Base-by-base conservation (phyloP, 2,797 vertebrate species). In the Mallotus villosus region DNA sequence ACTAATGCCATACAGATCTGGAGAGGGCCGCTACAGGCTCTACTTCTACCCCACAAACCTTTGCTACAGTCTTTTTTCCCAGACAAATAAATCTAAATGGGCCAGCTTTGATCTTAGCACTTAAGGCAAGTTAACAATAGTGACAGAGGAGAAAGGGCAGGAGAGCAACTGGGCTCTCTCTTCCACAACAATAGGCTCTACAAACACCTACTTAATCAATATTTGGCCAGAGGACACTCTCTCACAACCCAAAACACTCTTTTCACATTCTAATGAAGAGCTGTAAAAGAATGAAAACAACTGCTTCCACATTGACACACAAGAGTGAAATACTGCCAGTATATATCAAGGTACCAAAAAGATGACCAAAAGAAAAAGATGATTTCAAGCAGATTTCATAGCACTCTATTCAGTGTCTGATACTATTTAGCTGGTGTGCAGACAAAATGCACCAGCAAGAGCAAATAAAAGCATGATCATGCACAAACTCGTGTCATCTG, bases 171-270 rank as follows among this genome's bases (percentile, higher is more conserved):
- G 88, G 94, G 94, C 95, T 94, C 93, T 91, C 89, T 93, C 90
- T 87, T 82, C 87, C 78, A 83, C 89, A 93, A 96, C 95, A 97
- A 96, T 95, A 90, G 93, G 92, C 95, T 95, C 94, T 91, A 93
- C 95, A 98, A 97, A 97, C 95, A 97, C 94, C 93, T 96, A 93
- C 96, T 98, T 97, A 96, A 99, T 98, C 95, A 98, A 98, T 99
- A 99, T 98, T 98, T 98, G 97, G 95, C 94, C 94, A 96, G 93
- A 94, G 91, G 90, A 91, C 91, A 90, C 91, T 91, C 90, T 92
- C 89, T 86, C 87, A 86, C 90, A 90, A 92, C 92, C 94, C 92
- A 96, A 97, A 96, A 95, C 92, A 89, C 86, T 86, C 95, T 94
- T 97, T 99, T 97, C 95, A 97, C 92, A 96, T 97, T 97, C 95